Base-by-base conservation (phyloP, 2,888 invertebrate species). In the Dexiosoma caninum region DNA sequence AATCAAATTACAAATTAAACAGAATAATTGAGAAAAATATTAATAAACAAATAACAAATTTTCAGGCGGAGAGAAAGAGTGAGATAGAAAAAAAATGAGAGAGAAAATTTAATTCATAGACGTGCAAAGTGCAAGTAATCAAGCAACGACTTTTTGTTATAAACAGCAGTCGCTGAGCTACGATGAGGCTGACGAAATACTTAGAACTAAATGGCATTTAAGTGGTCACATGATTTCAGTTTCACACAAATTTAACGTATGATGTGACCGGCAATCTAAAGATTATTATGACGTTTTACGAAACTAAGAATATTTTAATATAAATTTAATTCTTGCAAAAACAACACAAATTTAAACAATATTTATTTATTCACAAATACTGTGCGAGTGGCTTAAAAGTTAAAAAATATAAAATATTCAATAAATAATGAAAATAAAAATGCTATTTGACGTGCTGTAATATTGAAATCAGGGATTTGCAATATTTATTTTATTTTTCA, bases 191-290 rank as follows among this genome's bases (percentile, higher is more conserved):
- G 14, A 16, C 30, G 27, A 23, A 40, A 42, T 42, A 16, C 19
- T n/a, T n/a, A n/a, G n/a, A 35, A 51, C 30, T 12, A 51, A 27
- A 40, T 40, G 23, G 10, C 12, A 53, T 66, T 27, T 9, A 66
- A 66, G 69, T 46, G 72, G 62, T 81, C 76, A 77, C 76, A 81
- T 81, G 81, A 76, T 76, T 80, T 71, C 53, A 55, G 67, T 67
- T 69, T 76, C 75, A 75, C 67, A 76, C 75, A 66, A 71, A n/a
- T 62, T 57, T 8, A 14, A 67, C 9, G 10, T 37, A 35, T n/a
- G n/a, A n/a, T n/a, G 0, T 35, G 74, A 74, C 23, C 19, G 23
- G 16, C 46, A 27, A 42, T 35, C 35, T 4, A 51, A 27, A 37
- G 3, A 53, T 44, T 53, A 55, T 80, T 67, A 76, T 62, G 67